Conservation (phyloP, 2,797 vertebrate genomes). For the Manis crassicaudata region DNA sequence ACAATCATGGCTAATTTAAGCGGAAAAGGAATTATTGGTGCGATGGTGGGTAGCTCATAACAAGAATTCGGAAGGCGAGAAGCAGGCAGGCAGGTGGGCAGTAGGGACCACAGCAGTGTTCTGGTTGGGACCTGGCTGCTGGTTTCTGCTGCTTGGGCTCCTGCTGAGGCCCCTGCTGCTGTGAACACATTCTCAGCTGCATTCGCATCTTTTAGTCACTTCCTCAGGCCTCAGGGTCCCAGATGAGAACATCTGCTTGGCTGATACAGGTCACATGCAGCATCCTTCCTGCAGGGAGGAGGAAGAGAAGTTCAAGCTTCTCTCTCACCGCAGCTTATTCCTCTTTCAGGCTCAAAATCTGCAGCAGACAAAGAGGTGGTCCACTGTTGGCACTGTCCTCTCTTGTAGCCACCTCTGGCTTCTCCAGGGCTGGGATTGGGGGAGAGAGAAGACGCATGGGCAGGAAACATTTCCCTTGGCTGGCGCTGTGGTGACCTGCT, state of each 20-base stretch:
- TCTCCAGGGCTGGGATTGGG: neutral
- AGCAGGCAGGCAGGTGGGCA: neutral
- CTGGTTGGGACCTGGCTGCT: neutral
- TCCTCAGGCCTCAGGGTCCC: neutral
- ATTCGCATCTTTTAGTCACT: neutral
- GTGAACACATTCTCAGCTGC: neutral
- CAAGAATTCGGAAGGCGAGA: constrained; percentile 28
- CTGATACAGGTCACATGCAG: neutral
- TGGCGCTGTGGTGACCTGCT: neutral
- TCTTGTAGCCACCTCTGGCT: neutral
- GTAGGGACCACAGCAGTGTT: neutral
- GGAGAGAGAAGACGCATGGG: neutral
- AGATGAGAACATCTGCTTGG: neutral
- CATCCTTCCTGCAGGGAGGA: neutral
- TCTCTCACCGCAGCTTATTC: constrained; percentile 12
- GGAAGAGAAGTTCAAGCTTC: neutral
- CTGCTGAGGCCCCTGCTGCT: neutral
- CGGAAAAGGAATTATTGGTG: constrained; percentile 3
- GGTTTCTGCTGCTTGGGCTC: neutral
- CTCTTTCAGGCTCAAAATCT: neutral
- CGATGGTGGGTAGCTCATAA: neutral
- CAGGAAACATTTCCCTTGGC: neutral
- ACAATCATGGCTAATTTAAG: constrained; percentile 17
- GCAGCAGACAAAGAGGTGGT: neutral
- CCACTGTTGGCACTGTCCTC: neutral